These are phyloP conservation scores for Cydia strobilella DNA, from an alignment of 1,140 invertebrate genomes.

Conservation along the genomic window DNA sequence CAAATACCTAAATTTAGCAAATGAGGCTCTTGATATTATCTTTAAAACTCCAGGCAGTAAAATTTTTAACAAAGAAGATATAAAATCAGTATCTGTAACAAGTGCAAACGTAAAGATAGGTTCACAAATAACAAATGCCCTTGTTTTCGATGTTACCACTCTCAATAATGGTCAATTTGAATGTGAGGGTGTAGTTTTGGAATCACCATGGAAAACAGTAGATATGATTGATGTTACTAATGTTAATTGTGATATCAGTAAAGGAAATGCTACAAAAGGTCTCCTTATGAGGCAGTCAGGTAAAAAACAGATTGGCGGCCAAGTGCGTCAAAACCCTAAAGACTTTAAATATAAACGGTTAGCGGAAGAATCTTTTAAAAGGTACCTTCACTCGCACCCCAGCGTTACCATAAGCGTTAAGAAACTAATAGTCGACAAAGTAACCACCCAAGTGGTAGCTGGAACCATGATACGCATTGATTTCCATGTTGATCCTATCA, in stretches of 20 bases:
- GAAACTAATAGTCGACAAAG: conserved; percentile 55
- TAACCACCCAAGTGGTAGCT: conserved; percentile 48
- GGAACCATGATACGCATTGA: conserved; percentile 33
- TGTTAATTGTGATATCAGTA: not conserved
- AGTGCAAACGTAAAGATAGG: not conserved
- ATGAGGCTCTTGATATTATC: not conserved
- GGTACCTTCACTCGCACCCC: conserved; percentile 47
- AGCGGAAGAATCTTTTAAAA: conserved; percentile 54
- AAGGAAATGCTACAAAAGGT: not conserved
- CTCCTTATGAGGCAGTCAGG: not conserved
- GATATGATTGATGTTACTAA: not conserved
- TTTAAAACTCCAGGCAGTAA: not conserved
- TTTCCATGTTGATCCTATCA: not conserved
- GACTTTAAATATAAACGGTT: conserved; percentile 38
- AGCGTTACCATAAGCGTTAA: conserved; percentile 36
- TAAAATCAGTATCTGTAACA: not conserved
- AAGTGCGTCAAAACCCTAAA: conserved; percentile 46
- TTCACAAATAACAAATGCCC: not conserved
- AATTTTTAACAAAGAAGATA: not conserved
- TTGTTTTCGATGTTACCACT: not conserved
- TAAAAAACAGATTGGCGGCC: not conserved
- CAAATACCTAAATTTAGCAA: not conserved
- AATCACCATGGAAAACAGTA: not conserved
- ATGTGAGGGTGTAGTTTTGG: not conserved
- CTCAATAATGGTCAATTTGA: not conserved